Base-by-base conservation (phyloP, 1,140 invertebrate genomes). In the Microplitis mediator region DNA sequence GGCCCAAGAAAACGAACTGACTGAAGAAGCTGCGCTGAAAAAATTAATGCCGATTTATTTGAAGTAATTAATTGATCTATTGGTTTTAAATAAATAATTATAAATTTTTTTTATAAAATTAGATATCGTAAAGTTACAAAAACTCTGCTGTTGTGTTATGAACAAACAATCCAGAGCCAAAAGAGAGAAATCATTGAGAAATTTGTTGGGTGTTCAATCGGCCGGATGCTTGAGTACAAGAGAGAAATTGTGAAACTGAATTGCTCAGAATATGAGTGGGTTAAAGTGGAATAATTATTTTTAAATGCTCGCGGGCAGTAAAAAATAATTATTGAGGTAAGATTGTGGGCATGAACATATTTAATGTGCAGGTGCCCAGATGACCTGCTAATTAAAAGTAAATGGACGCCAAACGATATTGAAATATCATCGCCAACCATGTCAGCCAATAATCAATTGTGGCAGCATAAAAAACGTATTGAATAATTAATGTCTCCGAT, bases 161-260 rank as follows among this genome's bases (percentile, higher is more conserved):
- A 92, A 78, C 89, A 91, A 75, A 89, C 91, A 31, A 84, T 91
- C 23, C 90, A 91, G 67, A 88, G 89, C 6, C 91, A 92, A 79
- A 91, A 92, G 75, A 80, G 91, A 61, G 69, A 87, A 4, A 77
- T 91, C 0, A 81, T 92, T 2, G 86, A 89, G 66, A 82, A 88
- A 71, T 79, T 91, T 4, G 80, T 93, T 0, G 89, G 92, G 75
- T 83, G 79, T 35, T 69, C 80, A 0, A 81, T 86, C 5, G 81
- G 75, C 0, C 77, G 85, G 50, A 87, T 87, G 85, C 74, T 87
- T 0, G 84, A 87, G 16, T 82, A 82, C 35, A 81, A 82, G 50
- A 61, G 62, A 31, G 75, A 84, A 52, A 80, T 86, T 4, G 80
- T 83, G 4, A 73, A 78, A 31, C 23, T 81, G 3, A 74, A 78